Conservation (phyloP, 2,113 vertebrate species). For the Anoplopoma fimbria region DNA sequence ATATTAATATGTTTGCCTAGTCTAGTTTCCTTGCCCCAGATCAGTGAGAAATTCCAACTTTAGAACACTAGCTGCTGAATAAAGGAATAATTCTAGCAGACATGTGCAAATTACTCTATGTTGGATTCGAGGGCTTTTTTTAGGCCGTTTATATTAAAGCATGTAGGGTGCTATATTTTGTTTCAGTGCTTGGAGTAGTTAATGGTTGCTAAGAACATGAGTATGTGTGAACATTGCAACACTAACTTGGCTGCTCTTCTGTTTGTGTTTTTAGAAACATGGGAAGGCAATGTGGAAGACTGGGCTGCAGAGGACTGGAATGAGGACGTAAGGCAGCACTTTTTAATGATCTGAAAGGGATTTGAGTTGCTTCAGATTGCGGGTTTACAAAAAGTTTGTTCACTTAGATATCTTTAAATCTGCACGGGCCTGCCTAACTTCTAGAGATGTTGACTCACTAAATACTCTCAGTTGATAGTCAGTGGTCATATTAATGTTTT, state of each 20-base stretch:
- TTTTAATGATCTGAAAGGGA: not conserved
- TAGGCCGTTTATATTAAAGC: not conserved
- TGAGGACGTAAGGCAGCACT: constrained; percentile 90
- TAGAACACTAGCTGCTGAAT: not conserved
- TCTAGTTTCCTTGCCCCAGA: not conserved
- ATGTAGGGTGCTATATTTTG: not conserved
- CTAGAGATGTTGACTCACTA: not conserved
- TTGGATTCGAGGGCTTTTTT: not conserved
- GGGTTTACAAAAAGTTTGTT: not conserved
- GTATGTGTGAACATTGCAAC: not conserved
- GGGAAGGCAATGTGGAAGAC: constrained; percentile 93
- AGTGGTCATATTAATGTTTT: not conserved
- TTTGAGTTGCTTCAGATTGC: not conserved
- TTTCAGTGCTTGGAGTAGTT: not conserved
- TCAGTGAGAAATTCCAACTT: not conserved
- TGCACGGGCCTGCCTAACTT: not conserved
- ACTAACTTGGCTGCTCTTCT: constrained; percentile 9
- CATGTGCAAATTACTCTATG: not conserved
- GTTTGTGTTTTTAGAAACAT: constrained; percentile 82
- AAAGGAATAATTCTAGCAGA: not conserved
- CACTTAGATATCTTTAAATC: not conserved
- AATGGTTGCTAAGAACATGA: not conserved
- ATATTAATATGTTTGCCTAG: no score
- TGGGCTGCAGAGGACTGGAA: constrained; percentile 97
- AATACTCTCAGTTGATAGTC: not conserved